Percentiles rank a stretch among this genome's conserved stretches.
Evolutionary conservation across 2,888 invertebrate species (phyloP).

Genomic region (Tubulanus polymorphus): DNA sequence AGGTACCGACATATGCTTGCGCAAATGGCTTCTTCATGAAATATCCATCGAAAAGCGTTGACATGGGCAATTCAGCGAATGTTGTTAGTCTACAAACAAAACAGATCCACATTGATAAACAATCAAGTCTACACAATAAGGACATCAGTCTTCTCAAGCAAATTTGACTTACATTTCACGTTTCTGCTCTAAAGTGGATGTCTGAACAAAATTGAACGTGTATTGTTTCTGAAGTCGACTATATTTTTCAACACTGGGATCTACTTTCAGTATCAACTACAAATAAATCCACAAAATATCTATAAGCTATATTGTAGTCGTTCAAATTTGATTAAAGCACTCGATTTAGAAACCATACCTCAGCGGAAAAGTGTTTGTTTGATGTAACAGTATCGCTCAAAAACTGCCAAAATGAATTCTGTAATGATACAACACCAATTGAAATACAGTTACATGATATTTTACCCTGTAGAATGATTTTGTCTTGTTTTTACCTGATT

Average conservation of each 20-base stretch:
- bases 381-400: constrained; percentile 35
- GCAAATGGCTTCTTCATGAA: constrained; percentile 38
- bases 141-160: too few species aligned
- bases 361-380: constrained; percentile 28
- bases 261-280: constrained; percentile 35
- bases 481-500: constrained; percentile 26
- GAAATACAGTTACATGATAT: not conserved
- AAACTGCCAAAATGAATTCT: constrained; percentile 35
- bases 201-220: constrained; percentile 35
- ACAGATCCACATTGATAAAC: not conserved
- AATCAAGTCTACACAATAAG: too few species aligned
- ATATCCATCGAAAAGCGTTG: constrained; percentile 39
- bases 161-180: constrained; percentile 25
- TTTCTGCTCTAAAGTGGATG: constrained; percentile 7
- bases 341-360: constrained; percentile 22
- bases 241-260: constrained; percentile 27
- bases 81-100: constrained; percentile 27
- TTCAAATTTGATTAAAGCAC: not conserved
- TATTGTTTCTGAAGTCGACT: constrained; percentile 40
- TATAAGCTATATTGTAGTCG: not conserved
- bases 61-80: constrained; percentile 41
- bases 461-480: not conserved
- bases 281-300: constrained; percentile 9
- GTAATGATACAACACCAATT: constrained; percentile 6
- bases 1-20: constrained; percentile 31